A percentile compares a stretch with the other conserved stretches of the same genome.
phyloP scores from a whole-genome alignment of 2,888 invertebrate genomes.

The Actias luna region DNA sequence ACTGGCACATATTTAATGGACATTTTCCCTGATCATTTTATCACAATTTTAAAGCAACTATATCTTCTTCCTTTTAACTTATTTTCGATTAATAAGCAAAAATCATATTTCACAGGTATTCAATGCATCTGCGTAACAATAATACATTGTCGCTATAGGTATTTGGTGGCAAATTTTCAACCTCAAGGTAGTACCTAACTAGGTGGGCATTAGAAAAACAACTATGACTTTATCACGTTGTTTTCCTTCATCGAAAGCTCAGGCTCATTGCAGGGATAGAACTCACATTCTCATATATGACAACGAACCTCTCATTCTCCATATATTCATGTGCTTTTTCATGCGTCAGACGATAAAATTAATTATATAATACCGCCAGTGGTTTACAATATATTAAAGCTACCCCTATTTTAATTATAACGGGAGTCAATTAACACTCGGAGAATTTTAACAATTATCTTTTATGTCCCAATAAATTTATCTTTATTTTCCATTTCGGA shows the following conservation, averaged over 20 bases:
- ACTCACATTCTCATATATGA: background rate
- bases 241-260: too few species aligned
- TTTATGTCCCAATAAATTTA: constrained; percentile 29
- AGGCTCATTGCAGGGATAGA: too few species aligned
- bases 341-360: background rate
- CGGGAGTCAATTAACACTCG: constrained; percentile 6
- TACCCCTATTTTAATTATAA: background rate
- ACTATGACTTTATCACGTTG: too few species aligned
- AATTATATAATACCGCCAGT: background rate
- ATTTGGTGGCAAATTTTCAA: too few species aligned
- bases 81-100: too few species aligned
- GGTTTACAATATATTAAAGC: background rate
- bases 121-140: background rate
- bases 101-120: too few species aligned
- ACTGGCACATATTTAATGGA: too few species aligned
- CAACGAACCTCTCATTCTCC: background rate
- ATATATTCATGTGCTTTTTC: background rate
- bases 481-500: constrained; percentile 25
- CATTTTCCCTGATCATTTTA: background rate
- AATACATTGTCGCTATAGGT: background rate
- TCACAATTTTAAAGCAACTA: background rate
- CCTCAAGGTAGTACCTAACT: too few species aligned
- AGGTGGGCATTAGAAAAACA: too few species aligned
- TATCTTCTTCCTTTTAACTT: too few species aligned
- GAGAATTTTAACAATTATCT: constrained; percentile 19